phyloP scores from a whole-genome alignment of 1,140 invertebrate species.

The Episyrphus balteatus region DNA sequence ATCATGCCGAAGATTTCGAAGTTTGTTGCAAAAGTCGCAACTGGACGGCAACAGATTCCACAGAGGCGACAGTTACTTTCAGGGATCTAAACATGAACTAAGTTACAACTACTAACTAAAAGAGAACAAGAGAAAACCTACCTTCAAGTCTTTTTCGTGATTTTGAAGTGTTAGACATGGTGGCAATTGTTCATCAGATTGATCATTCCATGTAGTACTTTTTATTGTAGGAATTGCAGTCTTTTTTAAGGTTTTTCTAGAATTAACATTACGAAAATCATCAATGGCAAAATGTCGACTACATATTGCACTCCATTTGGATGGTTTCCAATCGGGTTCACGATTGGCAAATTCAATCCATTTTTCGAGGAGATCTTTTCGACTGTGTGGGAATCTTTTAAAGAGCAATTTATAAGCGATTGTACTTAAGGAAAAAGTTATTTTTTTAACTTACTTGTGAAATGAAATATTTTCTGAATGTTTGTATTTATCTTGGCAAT shows the following conservation, averaged over 20 bases:
- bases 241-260: slow-evolving; percentile 26
- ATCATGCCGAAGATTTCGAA: slow-evolving; percentile 31
- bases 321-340: slow-evolving; percentile 24
- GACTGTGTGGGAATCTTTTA: slow-evolving; percentile 28
- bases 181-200: no score
- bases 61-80: slow-evolving; percentile 27
- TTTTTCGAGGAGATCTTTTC: slow-evolving; percentile 24
- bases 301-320: slow-evolving; percentile 30
- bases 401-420: background rate
- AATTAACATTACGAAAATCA: slow-evolving; percentile 25
- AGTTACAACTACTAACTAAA: no score
- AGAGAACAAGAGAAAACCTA: no score
- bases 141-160: no score
- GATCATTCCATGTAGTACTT: no score
- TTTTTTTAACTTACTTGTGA: slow-evolving; percentile 18
- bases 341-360: slow-evolving; percentile 28
- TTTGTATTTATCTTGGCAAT: slow-evolving; percentile 32
- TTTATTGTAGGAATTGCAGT: slow-evolving; percentile 21
- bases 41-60: slow-evolving; percentile 13
- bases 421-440: background rate
- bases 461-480: slow-evolving; percentile 31
- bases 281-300: slow-evolving; percentile 25
- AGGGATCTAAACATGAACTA: background rate
- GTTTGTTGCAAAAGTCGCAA: slow-evolving; percentile 25
- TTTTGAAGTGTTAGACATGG: background rate